Conservation (phyloP, 2,888 invertebrate genomes). For the Tetrapedia diversipes region DNA sequence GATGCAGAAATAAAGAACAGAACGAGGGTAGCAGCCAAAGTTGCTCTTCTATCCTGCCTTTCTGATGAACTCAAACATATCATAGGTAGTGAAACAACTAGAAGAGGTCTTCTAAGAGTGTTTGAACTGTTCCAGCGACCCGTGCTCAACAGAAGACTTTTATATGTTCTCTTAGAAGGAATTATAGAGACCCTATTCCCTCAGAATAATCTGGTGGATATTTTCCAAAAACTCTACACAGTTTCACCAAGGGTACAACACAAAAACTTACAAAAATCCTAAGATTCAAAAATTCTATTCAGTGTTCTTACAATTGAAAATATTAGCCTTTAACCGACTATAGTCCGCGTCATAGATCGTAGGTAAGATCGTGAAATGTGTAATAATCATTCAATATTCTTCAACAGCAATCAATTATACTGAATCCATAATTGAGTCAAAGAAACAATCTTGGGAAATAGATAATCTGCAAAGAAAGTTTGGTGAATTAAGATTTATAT, state of each 20-base stretch:
- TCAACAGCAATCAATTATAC: background rate
- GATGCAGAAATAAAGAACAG: slow-evolving; percentile 87
- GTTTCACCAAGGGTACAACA: slow-evolving; percentile 84
- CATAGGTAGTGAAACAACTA: slow-evolving; percentile 94
- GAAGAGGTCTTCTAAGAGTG: slow-evolving; percentile 91
- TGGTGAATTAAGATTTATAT: slow-evolving; percentile 10
- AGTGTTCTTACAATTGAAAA: background rate
- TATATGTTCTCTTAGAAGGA: slow-evolving; percentile 93
- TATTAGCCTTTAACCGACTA: background rate
- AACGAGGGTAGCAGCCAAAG: slow-evolving; percentile 93
- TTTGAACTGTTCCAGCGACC: slow-evolving; percentile 95
- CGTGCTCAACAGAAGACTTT: slow-evolving; percentile 91
- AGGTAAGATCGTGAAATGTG: background rate
- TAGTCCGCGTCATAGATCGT: slow-evolving; percentile 1
- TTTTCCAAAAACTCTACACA: slow-evolving; percentile 90
- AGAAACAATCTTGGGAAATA: background rate
- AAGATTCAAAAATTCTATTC: slow-evolving; percentile 42
- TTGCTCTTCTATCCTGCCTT: slow-evolving; percentile 91
- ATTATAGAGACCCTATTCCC: slow-evolving; percentile 91
- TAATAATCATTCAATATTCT: background rate
- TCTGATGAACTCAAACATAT: slow-evolving; percentile 96
- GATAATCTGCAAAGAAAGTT: background rate
- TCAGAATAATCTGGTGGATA: slow-evolving; percentile 88
- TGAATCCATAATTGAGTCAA: background rate
- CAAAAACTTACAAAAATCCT: slow-evolving; percentile 73